Percentiles rank a stretch among this genome's conserved stretches.
Evolutionary conservation across 2,888 invertebrate species (phyloP).

Genomic region (Nebria brevicollis): DNA sequence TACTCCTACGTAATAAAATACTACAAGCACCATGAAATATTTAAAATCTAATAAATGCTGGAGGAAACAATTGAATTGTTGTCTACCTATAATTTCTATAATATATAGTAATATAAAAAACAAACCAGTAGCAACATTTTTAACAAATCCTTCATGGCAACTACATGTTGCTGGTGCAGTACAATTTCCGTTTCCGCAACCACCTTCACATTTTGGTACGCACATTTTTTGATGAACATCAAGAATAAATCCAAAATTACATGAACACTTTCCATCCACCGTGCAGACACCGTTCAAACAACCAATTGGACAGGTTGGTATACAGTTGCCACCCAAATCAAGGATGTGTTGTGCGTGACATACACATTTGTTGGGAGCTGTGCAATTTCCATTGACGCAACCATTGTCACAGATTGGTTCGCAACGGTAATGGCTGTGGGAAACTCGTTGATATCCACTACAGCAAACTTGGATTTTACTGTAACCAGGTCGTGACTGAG

Average conservation of each 20-base stretch:
- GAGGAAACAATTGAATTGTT: neutral
- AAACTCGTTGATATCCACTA: slow-evolving; percentile 73
- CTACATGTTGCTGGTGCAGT: slow-evolving; percentile 68
- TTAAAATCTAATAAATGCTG: neutral
- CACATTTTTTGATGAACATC: slow-evolving; percentile 71
- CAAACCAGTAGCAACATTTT: slow-evolving; percentile 49
- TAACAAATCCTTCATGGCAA: slow-evolving; percentile 62
- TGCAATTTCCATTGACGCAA: slow-evolving; percentile 77
- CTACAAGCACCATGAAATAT: no score
- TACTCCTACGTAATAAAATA: no score
- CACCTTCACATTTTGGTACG: slow-evolving; percentile 67
- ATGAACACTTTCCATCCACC: slow-evolving; percentile 70
- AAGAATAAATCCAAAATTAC: slow-evolving; percentile 69
- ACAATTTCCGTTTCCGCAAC: slow-evolving; percentile 66
- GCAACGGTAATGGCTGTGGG: slow-evolving; percentile 66
- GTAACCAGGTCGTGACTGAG: slow-evolving; percentile 69
- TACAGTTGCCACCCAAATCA: slow-evolving; percentile 67
- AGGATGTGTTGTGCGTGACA: slow-evolving; percentile 72
- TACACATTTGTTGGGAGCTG: slow-evolving; percentile 72
- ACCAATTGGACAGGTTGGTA: slow-evolving; percentile 75
- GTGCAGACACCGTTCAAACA: slow-evolving; percentile 75
- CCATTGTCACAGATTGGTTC: slow-evolving; percentile 72
- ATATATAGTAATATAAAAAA: neutral
- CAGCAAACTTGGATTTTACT: slow-evolving; percentile 78
- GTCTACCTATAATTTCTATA: neutral